Base-by-base conservation (phyloP, 2,797 vertebrate genomes). In the Mionectes olivaceus region DNA sequence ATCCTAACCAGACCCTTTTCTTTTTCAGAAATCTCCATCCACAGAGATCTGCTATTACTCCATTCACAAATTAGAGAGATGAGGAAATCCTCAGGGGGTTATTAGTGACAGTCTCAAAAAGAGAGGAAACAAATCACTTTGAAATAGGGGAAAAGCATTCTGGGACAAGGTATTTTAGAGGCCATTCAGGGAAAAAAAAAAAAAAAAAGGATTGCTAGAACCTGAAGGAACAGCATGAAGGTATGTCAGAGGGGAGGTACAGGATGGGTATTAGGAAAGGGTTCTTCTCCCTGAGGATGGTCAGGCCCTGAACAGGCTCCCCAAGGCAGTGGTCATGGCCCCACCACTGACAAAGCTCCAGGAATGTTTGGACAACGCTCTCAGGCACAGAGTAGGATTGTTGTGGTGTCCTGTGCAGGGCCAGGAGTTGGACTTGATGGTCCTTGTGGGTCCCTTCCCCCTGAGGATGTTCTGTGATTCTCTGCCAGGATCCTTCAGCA, bases 291-390 rank as follows among this genome's bases (percentile, higher is more conserved):
- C 30, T 11, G 10, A 44, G 13, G 17, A 6, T 43, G 12, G 14
- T 7, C 43, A 10, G 22, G 28, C 6, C 21, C 8, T 77, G 49
- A 9, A 6, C 35, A 56, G 71, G 43, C 15, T 69, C 43, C 30
- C 9, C 49, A 50, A 49, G 27, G 41, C 22, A 55, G 32, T 13
- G 27, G 55, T 1, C 69, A 27, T 1, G 0, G 39, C 39, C 28
- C 11, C 2, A 6, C 23, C 52, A 21, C 33, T 67, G 55, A 5
- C 27, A 7, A 23, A 56, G 43, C 17, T 70, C 49, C 8, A 25
- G 49, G 7, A 56, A 8, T 0, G 0, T n/a, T 83, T n/a, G 49
- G 63, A 8, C 49, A 37, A 3, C 0, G 0, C 47, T 41, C 12
- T 11, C 17, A 57, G 64, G 49, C 12, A 3, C 50, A n/a, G 32